Conservation (phyloP, 2,888 invertebrate genomes). For the Netelia fuscicornis region DNA sequence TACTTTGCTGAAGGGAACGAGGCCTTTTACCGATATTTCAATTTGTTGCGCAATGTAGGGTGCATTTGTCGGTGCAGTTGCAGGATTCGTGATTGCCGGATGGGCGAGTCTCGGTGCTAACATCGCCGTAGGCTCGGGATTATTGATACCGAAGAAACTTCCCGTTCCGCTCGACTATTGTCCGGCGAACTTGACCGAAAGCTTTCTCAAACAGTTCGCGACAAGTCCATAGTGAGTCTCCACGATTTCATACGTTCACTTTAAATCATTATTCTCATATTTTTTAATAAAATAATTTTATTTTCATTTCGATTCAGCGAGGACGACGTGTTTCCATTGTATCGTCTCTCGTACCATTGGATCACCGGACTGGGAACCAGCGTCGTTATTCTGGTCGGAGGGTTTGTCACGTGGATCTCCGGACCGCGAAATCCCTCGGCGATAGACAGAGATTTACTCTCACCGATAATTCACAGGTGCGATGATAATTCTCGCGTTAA, state of each 20-base stretch:
- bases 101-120: conserved; percentile 90
- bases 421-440: conserved; percentile 85
- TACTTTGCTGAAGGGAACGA: neutral
- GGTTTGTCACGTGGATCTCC: conserved; percentile 87
- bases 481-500: neutral
- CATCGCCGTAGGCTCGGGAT: conserved; percentile 87
- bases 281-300: neutral
- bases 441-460: conserved; percentile 87
- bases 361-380: conserved; percentile 90
- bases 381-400: conserved; percentile 89
- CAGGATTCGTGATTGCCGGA: conserved; percentile 88
- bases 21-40: conserved; percentile 30
- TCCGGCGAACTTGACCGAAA: conserved; percentile 80
- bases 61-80: conserved; percentile 86
- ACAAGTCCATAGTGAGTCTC: conserved; percentile 62
- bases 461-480: conserved; percentile 87
- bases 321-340: conserved; percentile 89
- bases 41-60: conserved; percentile 76
- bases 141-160: conserved; percentile 87
- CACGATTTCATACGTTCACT: no score
- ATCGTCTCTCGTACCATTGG: conserved; percentile 93
- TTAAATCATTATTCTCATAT: neutral
- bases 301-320: conserved; percentile 73
- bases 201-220: conserved; percentile 77
- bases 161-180: conserved; percentile 86